phyloP scores from a whole-genome alignment of 2,888 invertebrate species.

The Nymphalis urticae region DNA sequence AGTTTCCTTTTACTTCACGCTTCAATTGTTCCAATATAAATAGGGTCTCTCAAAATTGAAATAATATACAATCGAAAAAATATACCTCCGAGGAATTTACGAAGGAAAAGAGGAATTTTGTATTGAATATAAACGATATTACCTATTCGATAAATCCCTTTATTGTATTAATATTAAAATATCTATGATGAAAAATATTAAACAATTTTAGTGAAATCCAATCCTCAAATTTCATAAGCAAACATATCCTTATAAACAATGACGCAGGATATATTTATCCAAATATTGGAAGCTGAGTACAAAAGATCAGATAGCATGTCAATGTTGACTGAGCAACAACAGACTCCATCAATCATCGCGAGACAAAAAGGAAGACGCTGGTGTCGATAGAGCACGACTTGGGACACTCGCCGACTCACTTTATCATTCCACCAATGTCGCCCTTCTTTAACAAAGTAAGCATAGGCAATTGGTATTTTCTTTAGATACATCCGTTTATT shows the following conservation, averaged over 20 bases:
- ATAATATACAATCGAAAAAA: background rate
- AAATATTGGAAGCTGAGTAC: constrained; percentile 25
- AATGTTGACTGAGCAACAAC: constrained; percentile 54
- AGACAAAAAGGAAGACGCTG: constrained; percentile 64
- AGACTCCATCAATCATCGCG: constrained; percentile 63
- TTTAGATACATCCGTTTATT: background rate
- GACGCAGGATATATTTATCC: constrained; percentile 18
- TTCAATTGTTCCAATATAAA: constrained; percentile 32
- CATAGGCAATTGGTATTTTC: constrained; percentile 26
- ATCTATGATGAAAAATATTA: too few relatives aligned
- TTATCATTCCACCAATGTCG: constrained; percentile 47
- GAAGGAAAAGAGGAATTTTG: background rate
- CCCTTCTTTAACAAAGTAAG: constrained; percentile 26
- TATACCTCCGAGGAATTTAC: background rate
- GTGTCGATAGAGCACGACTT: constrained; percentile 63
- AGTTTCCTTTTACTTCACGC: constrained; percentile 41
- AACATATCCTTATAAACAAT: constrained; percentile 32
- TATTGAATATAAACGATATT: too few relatives aligned
- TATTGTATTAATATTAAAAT: too few relatives aligned
- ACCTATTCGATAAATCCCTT: too few relatives aligned
- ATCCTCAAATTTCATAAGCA: background rate
- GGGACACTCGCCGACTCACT: constrained; percentile 50
- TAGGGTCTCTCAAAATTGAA: constrained; percentile 8
- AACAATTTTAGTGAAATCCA: background rate
- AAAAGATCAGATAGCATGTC: constrained; percentile 48